phyloP scores from a whole-genome alignment of 1,140 invertebrate species.

The Dreissena polymorpha region DNA sequence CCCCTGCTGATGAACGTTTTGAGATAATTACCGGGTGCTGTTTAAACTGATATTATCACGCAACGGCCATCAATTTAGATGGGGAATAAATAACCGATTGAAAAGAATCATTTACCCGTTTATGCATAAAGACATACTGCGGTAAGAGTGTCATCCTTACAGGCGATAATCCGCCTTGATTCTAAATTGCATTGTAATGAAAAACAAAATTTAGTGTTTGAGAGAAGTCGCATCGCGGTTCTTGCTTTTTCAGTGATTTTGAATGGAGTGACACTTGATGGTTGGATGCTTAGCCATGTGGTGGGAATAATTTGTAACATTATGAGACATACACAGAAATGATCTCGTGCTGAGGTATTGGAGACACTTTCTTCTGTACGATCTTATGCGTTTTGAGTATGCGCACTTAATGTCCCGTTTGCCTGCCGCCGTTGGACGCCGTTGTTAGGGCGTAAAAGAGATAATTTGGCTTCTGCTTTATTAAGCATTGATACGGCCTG shows the following conservation, averaged over 20 bases:
- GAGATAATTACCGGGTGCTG: constrained; percentile 30
- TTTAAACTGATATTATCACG: constrained; percentile 22
- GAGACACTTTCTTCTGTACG: no score
- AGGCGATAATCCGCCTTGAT: constrained; percentile 50
- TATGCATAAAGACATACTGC: constrained; percentile 44
- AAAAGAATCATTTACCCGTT: constrained; percentile 51
- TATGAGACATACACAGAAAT: constrained; percentile 25
- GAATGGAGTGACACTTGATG: constrained; percentile 44
- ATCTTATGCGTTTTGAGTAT: no score
- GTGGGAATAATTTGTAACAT: constrained; percentile 45
- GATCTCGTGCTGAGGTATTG: no score
- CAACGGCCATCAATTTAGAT: constrained; percentile 43
- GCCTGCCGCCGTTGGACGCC: not conserved
- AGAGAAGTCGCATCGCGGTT: constrained; percentile 27
- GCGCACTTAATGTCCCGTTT: no score
- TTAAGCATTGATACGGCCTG: not conserved
- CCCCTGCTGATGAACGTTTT: constrained; percentile 25
- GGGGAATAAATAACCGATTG: constrained; percentile 41
- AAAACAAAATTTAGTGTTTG: constrained; percentile 55
- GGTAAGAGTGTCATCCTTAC: constrained; percentile 27
- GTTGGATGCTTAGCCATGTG: constrained; percentile 25
- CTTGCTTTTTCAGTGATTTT: constrained; percentile 27
- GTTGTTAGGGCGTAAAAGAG: not conserved
- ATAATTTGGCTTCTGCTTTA: constrained; percentile 36
- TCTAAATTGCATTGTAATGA: constrained; percentile 45